These are phyloP conservation scores for Ichneumoninae sp. DNA, from an alignment of 2,888 invertebrate species.

Conservation along the genomic window DNA sequence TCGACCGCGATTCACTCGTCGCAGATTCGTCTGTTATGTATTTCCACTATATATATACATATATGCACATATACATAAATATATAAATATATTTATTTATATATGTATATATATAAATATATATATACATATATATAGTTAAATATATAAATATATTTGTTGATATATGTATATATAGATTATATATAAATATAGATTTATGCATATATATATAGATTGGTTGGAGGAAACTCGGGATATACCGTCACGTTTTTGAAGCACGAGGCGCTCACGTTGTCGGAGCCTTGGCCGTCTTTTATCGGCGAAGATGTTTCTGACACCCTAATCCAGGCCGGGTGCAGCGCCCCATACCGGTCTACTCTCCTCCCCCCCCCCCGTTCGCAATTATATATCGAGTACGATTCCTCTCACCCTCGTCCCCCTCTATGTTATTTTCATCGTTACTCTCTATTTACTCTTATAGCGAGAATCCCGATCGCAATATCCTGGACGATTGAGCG, in stretches of 20 bases:
- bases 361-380: background rate
- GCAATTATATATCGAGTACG: background rate
- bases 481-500: background rate
- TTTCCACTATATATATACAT: too few species aligned
- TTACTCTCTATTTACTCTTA: background rate
- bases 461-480: background rate
- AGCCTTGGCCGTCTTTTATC: background rate
- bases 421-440: background rate
- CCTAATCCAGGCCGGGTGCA: constrained; percentile 79
- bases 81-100: background rate
- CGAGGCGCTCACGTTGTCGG: background rate
- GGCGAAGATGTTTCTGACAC: constrained; percentile 64
- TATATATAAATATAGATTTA: too few species aligned
- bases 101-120: background rate
- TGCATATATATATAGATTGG: background rate
- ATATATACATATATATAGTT: background rate
- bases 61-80: too few species aligned
- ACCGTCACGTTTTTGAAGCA: constrained; percentile 51
- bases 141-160: background rate
- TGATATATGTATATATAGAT: too few species aligned
- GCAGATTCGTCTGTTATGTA: background rate
- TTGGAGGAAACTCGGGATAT: background rate
- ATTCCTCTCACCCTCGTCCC: background rate
- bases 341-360: constrained; percentile 63
- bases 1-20: background rate